Base-by-base conservation (phyloP, 2,797 vertebrate genomes). In the Danio jaintianensis region DNA sequence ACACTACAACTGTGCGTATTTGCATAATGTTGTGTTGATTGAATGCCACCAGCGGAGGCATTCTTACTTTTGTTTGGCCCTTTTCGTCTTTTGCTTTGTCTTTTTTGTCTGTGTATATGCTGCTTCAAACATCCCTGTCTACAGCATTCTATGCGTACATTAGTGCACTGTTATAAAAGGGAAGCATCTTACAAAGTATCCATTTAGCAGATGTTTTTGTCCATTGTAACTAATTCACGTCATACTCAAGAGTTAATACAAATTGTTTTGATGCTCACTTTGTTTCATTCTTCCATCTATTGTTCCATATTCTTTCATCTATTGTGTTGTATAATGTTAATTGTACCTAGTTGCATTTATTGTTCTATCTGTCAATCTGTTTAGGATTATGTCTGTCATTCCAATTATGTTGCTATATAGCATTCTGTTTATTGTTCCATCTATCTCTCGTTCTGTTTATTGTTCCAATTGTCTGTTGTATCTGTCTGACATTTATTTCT, bases 21-120 rank as follows among this genome's bases (percentile, higher is more conserved):
- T 91, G 86, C 89, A 90, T 88, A 90, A 89, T 92, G 89, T 71
- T 10, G 84, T 73, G 29, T 78, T 82, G 81, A 78, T 82, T 70
- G 76, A 75, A 78, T 63, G 67, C 58, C 78, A 79, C 68, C 69
- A 72, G 58, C 20, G 0, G 48, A 71, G 58, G 40, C 29, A 53
- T 53, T 22, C 59, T 62, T 29, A 66, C 62, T 69, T 56, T 58
- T 42, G 20, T 15, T 52, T 67, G 56, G 29, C 29, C 36, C 56
- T 22, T 70, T 52, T 15, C 36, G 4, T 78, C 40, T 42, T 29
- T 67, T 47, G 29, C 45, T 10, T 64, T 86, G 84, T 85, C 63
- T 78, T 75, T 15, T 81, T 72, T 52, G 64, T 83, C 71, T 63
- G 18, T 87, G 81, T 74, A 76, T 66, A 52, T 59, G 22, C 71